phyloP scores from a whole-genome alignment of 2,113 vertebrate genomes.

The Corvus cornix region DNA sequence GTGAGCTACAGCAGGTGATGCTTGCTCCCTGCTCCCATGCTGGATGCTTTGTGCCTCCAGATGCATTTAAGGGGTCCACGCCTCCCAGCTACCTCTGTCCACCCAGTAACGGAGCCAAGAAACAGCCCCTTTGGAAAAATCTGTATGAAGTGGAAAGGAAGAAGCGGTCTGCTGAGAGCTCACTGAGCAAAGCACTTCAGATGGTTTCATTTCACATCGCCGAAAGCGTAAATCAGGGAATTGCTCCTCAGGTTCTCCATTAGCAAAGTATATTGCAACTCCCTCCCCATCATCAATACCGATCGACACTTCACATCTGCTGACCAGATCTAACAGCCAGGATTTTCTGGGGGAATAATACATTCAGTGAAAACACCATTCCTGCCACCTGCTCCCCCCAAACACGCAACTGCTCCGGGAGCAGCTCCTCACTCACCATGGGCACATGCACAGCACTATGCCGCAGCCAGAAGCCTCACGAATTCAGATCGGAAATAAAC shows the following conservation, averaged over 20 bases:
- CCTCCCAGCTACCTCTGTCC: neutral
- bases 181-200: neutral
- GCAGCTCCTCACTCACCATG: neutral
- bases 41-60: neutral
- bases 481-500: neutral
- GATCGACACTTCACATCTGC: conserved; percentile 37
- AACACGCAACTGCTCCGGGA: rapidly evolving
- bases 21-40: neutral
- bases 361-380: neutral
- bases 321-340: conserved; percentile 26
- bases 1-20: rapidly evolving
- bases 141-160: neutral
- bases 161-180: neutral
- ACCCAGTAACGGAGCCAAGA: neutral
- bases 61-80: neutral
- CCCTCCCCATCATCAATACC: neutral
- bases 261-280: neutral
- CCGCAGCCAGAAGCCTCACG: neutral
- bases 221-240: neutral
- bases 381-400: conserved; percentile 36
- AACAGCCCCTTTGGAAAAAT: neutral
- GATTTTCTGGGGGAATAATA: neutral
- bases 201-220: neutral
- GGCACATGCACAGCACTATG: rapidly evolving
- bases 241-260: conserved; percentile 14